Evolutionary conservation across 2,888 invertebrate genomes (phyloP), one percentile per base, ranked within the genome.

Genomic region (Sisyra nigra): DNA sequence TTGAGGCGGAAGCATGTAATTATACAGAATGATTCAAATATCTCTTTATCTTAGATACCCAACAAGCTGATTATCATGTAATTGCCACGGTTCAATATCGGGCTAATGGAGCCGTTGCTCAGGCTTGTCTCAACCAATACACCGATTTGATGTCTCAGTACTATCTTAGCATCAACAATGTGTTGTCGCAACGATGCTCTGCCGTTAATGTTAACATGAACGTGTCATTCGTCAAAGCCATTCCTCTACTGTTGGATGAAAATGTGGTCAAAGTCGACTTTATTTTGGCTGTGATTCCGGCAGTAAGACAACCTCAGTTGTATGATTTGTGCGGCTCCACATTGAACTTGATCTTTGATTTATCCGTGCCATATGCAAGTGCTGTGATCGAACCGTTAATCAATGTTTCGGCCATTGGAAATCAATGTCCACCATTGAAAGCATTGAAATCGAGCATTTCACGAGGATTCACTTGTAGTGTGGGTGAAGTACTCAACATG

Each of bases 261-360:
- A 91, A 91, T 57, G 78, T 89, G 3, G 80, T 91, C 1, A 82
- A 83, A 62, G 83, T 92, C 68, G 88, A 89, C 62, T 94, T 87
- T 51, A 78, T 91, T 9, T 63, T 94, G 11, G 83, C 85, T 18
- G 82, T 96, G 38, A 74, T 81, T 40, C 94, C 94, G 2, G 82
- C 85, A 2, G 78, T 93, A 17, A 77, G 80, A 50, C 91, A 93
- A 63, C 86, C 88, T 1, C 87, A 92, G 55, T 66, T 96, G 1
- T 96, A 94, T 57, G 93, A 94, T 51, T 76, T 94, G 1, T 96
- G 94, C 56, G 94, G 94, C 10, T 88, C 91, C 1, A 94, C 93
- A 1, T 61, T 96, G 46, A 87, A 85, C 54, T 72, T 94, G 2
- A 92, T 94, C 54, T 94, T 94, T 56, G 94, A 94, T 61, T 65